These are phyloP conservation scores for Gastracanthus pulcherrimus DNA, from an alignment of 2,888 invertebrate species.

Conservation along the genomic window DNA sequence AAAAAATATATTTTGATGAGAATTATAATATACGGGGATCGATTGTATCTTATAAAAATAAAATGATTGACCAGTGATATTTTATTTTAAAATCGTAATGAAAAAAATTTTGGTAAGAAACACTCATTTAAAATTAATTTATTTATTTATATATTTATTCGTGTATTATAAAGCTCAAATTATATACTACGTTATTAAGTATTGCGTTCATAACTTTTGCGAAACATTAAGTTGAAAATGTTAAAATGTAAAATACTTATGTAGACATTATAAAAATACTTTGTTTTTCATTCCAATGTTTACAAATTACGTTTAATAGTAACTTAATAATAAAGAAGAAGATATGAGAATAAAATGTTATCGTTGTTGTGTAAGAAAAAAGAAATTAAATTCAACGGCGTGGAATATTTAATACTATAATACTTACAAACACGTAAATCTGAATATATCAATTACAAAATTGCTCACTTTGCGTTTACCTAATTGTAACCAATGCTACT, in stretches of 20 bases:
- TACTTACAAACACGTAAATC: not conserved
- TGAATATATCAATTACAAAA: not conserved
- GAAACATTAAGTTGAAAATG: not conserved
- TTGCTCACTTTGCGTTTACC: not conserved
- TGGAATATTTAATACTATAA: not conserved
- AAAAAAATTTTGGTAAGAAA: not conserved
- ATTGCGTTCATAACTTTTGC: not conserved
- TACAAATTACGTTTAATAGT: not conserved
- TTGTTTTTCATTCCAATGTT: too few relatives aligned
- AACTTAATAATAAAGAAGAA: not conserved
- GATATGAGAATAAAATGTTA: not conserved
- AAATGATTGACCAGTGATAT: not conserved
- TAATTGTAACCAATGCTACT: not conserved
- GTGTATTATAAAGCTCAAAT: too few relatives aligned
- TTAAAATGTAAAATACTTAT: not conserved
- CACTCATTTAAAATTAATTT: too few relatives aligned
- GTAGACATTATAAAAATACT: not conserved
- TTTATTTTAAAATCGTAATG: too few relatives aligned
- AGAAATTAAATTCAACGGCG: not conserved
- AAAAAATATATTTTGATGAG: not conserved
- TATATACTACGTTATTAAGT: too few relatives aligned
- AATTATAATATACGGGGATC: not conserved
- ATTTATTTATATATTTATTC: too few relatives aligned
- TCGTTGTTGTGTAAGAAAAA: not conserved
- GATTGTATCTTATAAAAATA: not conserved